Evolutionary conservation across 2,888 invertebrate genomes (phyloP), one percentile per base, ranked within the genome.

Genomic region (Drosophila nigricruria): DNA sequence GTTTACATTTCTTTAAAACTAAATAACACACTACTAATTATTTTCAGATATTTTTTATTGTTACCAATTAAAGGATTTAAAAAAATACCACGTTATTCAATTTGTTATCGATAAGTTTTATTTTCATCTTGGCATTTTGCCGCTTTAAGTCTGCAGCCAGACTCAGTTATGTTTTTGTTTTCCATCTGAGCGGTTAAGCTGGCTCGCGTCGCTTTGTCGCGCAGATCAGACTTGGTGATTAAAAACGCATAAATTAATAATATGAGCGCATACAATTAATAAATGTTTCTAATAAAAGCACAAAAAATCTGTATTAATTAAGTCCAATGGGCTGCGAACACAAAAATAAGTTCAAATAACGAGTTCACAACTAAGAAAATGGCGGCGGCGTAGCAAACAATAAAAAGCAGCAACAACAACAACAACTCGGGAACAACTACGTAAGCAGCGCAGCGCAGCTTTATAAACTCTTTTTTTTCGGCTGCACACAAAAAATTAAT

Each of bases 301-400:
- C 45, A 42, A 20, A 14, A 16, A 12, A 60, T 23, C 2, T 36
- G 18, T 47, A 34, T 25, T 30, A 59, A 47, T 56, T 23, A 43
- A 58, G 1, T 43, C 20, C 30, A 27, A 12, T n/a, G 20, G 4
- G 34, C 34, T 47, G 10, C 12, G 14, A 23, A 2, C 23, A n/a
- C 6, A 64, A 63, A 63, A 18, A 10, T 9, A 12, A 60, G 49
- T 25, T 67, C 20, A 64, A 73, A 34, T 57, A 57, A 52, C 23
- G 23, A 58, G 49, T 47, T 61, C 52, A 36, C 30, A 49, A 42
- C 56, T 49, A 70, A 81, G 70, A 79, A 82, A 84, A 84, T 89
- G 84, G 84, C 84, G 84, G 84, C 84, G 84, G 88, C 87, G 65
- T 65, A 73, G 85, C 79, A 67, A 89, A 74, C 83, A 78, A 74